Percentiles rank a stretch among this genome's conserved stretches.
phyloP scores from a whole-genome alignment of 2,113 vertebrate species.

The Microtus ochrogaster region DNA sequence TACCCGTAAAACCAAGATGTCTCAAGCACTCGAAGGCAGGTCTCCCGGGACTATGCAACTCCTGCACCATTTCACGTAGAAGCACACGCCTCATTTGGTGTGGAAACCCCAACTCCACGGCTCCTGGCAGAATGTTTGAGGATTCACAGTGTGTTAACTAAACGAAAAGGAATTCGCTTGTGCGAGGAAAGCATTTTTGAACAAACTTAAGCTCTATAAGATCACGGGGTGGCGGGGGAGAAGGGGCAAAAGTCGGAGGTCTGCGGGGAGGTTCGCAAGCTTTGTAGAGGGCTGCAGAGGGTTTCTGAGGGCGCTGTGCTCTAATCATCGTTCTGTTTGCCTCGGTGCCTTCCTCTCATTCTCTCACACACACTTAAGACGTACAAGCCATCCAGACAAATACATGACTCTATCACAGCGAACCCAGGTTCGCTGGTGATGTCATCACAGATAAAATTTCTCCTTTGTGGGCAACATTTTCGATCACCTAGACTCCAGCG shows the following conservation, averaged over 20 bases:
- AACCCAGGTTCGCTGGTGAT: slow-evolving; percentile 70
- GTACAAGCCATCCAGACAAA: neutral
- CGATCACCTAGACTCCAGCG: slow-evolving; percentile 44
- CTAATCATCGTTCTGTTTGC: neutral
- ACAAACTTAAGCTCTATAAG: slow-evolving; percentile 49
- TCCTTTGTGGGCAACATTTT: slow-evolving; percentile 68
- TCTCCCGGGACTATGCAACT: slow-evolving; percentile 52
- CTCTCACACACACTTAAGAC: neutral
- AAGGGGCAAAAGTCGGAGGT: slow-evolving; percentile 47
- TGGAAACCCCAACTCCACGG: slow-evolving; percentile 29
- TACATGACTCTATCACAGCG: slow-evolving; percentile 51
- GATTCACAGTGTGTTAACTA: neutral
- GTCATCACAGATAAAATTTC: slow-evolving; percentile 73
- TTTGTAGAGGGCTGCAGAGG: slow-evolving; percentile 38
- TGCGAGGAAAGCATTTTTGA: neutral
- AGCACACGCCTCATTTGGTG: slow-evolving; percentile 49
- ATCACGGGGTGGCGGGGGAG: neutral
- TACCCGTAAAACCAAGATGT: slow-evolving; percentile 43
- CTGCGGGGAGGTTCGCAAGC: slow-evolving; percentile 48
- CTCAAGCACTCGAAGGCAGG: slow-evolving; percentile 21
- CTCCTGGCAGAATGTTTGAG: slow-evolving; percentile 28
- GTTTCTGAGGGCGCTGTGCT: slow-evolving; percentile 39
- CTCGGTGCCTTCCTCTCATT: neutral
- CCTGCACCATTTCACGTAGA: neutral
- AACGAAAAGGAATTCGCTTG: neutral